Base-by-base conservation (phyloP, 2,797 vertebrate genomes). In the Acipenser ruthenus region DNA sequence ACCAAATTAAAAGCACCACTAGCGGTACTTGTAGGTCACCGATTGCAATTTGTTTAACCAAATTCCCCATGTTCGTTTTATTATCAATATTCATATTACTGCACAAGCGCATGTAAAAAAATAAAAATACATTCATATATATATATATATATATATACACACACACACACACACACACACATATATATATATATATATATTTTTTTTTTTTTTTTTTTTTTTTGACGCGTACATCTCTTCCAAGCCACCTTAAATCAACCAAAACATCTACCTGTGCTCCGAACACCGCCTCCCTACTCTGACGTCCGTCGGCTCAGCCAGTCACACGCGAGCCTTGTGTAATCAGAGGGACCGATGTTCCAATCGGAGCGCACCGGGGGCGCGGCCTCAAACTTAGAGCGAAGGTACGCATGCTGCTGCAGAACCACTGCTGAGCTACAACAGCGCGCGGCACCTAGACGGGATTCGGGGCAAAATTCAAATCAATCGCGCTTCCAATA, bases 311-410 rank as follows among this genome's bases (percentile, higher is more conserved):
- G 58, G 10, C 6, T 51, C 68, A 72, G 55, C 84, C 81, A 80
- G 77, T 83, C 70, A 9, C 1, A 7, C 47, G 10, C 11, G 67
- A 12, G 15, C 49, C n/a, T 18, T 12, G 50, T 48, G 15, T 7
- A 37, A 12, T 12, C 52, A 64, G 6, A n/a, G 63, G 77, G 78
- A 82, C 67, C 63, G 63, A 18, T 18, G 69, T 66, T 70, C 86
- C 86, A 84, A 83, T 88, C 80, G 71, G 6, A 63, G 80, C 74
- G 72, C 70, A 68, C 67, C 74, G 74, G 23, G 79, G 83, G 83
- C 84, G 23, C 23, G 23, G 23, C 23, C 23, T 37, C 71, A 65
- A 88, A 87, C 82, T 87, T 84, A 74, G 72, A 71, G 78, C 73
- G 73, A 73, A 71, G 81, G 78, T 77, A 73, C 71, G 79, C 47